These are phyloP conservation scores for Lithophane leautieri DNA, from an alignment of 2,888 invertebrate genomes.

Conservation along the genomic window DNA sequence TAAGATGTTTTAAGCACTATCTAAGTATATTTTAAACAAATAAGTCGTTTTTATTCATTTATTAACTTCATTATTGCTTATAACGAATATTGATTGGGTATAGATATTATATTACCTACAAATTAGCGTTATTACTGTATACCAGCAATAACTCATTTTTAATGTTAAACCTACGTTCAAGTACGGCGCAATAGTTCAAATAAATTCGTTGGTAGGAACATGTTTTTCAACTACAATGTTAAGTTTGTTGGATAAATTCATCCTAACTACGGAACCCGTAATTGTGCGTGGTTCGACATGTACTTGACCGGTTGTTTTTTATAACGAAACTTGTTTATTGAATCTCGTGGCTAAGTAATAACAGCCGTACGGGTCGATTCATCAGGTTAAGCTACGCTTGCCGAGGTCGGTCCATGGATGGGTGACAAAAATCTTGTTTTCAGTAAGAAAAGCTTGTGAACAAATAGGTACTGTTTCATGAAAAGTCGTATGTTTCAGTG, in stretches of 20 bases:
- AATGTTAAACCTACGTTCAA: slow-evolving; percentile 6
- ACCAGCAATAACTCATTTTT: slow-evolving; percentile 26
- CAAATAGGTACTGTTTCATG: too few species aligned
- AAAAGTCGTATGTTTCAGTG: too few species aligned
- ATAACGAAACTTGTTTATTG: too few species aligned
- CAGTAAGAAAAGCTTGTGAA: too few species aligned
- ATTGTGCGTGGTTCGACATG: too few species aligned
- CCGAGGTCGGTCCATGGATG: neutral
- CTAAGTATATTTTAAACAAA: neutral
- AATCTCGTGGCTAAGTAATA: neutral
- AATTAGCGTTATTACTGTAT: slow-evolving; percentile 16
- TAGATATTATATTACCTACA: slow-evolving; percentile 12
- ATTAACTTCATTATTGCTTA: slow-evolving; percentile 19
- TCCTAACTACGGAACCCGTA: too few species aligned
- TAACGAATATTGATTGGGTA: slow-evolving; percentile 33
- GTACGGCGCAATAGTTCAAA: slow-evolving; percentile 14
- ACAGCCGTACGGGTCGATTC: neutral
- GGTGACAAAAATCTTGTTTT: too few species aligned
- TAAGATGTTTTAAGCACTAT: slow-evolving; percentile 13
- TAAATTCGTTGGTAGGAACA: too few species aligned
- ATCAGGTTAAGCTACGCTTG: neutral
- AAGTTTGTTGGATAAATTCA: too few species aligned
- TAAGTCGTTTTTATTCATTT: slow-evolving; percentile 34
- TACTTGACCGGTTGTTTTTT: too few species aligned
- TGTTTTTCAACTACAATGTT: too few species aligned